Percentiles rank a stretch among this genome's conserved stretches.
Conservation (phyloP, 2,113 vertebrate species). For the Chloropsis hardwickii region DNA sequence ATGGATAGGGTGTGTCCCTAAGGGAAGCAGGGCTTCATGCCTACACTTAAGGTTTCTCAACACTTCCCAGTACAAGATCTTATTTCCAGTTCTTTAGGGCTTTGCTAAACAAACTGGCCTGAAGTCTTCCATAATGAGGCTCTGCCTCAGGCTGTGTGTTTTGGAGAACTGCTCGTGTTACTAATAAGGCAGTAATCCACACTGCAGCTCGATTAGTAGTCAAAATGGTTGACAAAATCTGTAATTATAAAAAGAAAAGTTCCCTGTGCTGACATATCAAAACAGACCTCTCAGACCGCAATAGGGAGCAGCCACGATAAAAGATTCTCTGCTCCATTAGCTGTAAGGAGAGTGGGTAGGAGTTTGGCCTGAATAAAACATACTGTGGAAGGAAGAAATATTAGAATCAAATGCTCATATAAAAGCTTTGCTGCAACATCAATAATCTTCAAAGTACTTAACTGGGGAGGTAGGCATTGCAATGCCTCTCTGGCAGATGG, state of each 20-base stretch:
- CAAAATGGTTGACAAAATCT: slow-evolving; percentile 44
- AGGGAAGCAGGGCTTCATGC: not conserved
- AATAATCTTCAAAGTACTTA: slow-evolving; percentile 54
- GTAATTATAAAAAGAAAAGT: slow-evolving; percentile 21
- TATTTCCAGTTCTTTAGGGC: slow-evolving; percentile 2
- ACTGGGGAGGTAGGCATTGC: not conserved
- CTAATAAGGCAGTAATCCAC: slow-evolving; percentile 47
- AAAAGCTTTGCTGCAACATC: slow-evolving; percentile 47
- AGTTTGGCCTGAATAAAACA: slow-evolving; percentile 50
- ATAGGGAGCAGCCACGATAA: not conserved
- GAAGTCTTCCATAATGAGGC: not conserved
- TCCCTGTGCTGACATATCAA: slow-evolving; percentile 31
- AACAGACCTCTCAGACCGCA: not conserved
- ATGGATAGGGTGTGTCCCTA: not conserved
- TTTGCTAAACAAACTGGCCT: slow-evolving; percentile 28
- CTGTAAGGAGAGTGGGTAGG: not conserved
- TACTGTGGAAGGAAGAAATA: slow-evolving; percentile 24
- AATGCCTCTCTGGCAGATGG: not conserved
- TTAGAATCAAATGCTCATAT: slow-evolving; percentile 53
- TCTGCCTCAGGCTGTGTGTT: slow-evolving; percentile 41
- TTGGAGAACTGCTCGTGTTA: not conserved
- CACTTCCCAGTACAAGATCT: not conserved
- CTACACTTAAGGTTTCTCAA: not conserved
- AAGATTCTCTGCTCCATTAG: not conserved
- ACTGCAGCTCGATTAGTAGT: slow-evolving; percentile 35